Percentiles rank a stretch among this genome's conserved stretches.
These are phyloP conservation scores for Austrolebias charrua DNA, from an alignment of 2,797 vertebrate species.

Conservation along the genomic window DNA sequence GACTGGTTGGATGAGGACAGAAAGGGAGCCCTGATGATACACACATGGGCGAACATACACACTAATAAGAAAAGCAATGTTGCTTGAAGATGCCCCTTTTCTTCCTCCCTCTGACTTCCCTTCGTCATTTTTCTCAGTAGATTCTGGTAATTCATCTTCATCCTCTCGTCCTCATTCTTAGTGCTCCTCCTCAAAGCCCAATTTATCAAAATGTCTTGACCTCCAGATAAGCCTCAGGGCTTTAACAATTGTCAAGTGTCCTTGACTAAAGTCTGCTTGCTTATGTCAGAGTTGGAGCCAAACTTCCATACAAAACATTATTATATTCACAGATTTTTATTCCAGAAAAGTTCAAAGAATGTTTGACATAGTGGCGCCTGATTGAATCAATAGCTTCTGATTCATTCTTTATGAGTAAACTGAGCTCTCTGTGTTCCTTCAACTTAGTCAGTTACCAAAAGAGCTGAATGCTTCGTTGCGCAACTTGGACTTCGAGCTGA, in stretches of 20 bases:
- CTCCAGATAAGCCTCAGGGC: conserved; percentile 46
- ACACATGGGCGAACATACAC: too few relatives aligned
- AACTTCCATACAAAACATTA: too few relatives aligned
- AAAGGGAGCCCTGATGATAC: conserved; percentile 44
- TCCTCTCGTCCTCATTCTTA: too few relatives aligned
- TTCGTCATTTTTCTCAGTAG: conserved; percentile 34
- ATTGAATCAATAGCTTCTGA: conserved; percentile 35
- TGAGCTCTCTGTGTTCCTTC: conserved; percentile 17
- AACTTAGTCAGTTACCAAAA: conserved; percentile 47
- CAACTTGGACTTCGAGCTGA: conserved; percentile 40
- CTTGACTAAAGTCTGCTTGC: conserved; percentile 40
- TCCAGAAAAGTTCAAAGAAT: conserved; percentile 30
- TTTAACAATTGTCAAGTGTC: conserved; percentile 52
- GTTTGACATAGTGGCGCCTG: conserved; percentile 19
- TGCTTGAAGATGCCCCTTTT: conserved; percentile 69
- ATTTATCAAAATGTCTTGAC: conserved; percentile 61
- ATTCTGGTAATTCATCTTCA: conserved; percentile 25
- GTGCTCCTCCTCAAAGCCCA: conserved; percentile 36
- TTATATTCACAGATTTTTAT: neutral
- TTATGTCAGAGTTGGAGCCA: conserved; percentile 30
- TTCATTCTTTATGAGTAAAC: conserved; percentile 54
- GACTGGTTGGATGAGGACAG: conserved; percentile 29
- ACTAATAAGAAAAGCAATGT: conserved; percentile 62
- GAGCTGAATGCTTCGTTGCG: conserved; percentile 34
- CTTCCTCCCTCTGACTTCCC: conserved; percentile 14